A percentile compares a stretch with the other conserved stretches of the same genome.
These are phyloP conservation scores for Rutpela maculata DNA, from an alignment of 2,888 invertebrate genomes.

Conservation along the genomic window DNA sequence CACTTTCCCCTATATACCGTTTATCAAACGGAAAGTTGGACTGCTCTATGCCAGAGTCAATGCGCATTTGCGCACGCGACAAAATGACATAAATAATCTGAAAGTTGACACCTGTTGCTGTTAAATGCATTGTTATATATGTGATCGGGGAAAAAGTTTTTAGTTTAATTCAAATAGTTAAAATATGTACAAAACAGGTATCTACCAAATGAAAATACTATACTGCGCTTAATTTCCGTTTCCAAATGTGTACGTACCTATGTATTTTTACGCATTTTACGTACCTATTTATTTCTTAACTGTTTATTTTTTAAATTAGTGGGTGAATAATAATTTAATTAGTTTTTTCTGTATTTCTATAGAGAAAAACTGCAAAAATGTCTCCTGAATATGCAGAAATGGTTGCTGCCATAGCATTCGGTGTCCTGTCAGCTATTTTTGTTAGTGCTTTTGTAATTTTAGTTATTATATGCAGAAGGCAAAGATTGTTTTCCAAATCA, in stretches of 20 bases:
- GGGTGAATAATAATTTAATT: neutral
- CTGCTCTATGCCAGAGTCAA: too few species aligned
- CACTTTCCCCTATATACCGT: too few species aligned
- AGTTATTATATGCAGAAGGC: constrained; percentile 79
- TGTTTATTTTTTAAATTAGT: constrained; percentile 20
- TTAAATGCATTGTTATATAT: neutral
- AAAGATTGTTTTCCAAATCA: constrained; percentile 71
- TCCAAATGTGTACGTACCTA: neutral
- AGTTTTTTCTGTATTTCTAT: neutral
- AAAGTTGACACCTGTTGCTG: neutral
- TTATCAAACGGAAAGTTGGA: too few species aligned
- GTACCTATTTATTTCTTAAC: neutral
- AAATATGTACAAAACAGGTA: neutral
- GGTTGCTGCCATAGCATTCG: constrained; percentile 81
- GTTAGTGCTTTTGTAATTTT: constrained; percentile 81
- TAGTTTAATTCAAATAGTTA: neutral
- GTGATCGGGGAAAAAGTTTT: neutral
- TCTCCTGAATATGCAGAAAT: constrained; percentile 78
- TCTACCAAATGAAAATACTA: neutral
- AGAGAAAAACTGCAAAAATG: constrained; percentile 66
- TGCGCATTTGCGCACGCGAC: too few species aligned
- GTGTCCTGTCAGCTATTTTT: constrained; percentile 81
- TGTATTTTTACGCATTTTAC: neutral
- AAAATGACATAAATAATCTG: too few species aligned
- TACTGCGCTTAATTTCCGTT: neutral